phyloP scores from a whole-genome alignment of 2,888 invertebrate species.

The Aporophyla lueneburgensis region DNA sequence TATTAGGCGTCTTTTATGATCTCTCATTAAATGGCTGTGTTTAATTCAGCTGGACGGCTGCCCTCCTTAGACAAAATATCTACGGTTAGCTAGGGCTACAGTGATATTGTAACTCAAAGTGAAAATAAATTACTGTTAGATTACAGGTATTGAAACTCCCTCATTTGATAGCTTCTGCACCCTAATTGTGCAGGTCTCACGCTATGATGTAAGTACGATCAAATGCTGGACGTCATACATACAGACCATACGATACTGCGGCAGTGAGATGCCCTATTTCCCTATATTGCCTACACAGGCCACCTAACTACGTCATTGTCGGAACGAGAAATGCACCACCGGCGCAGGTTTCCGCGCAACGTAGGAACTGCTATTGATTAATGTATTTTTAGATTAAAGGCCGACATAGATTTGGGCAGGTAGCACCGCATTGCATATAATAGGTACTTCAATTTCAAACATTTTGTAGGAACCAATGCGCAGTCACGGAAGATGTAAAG shows the following conservation, averaged over 20 bases:
- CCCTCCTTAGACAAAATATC: too few species aligned
- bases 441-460: not conserved
- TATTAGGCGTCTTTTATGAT: too few species aligned
- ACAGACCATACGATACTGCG: not conserved
- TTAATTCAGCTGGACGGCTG: too few species aligned
- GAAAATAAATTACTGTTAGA: too few species aligned
- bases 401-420: not conserved
- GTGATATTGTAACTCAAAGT: too few species aligned
- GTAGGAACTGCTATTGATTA: constrained; percentile 6
- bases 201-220: too few species aligned
- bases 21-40: too few species aligned
- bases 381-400: not conserved
- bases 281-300: not conserved
- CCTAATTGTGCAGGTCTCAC: too few species aligned
- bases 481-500: not conserved
- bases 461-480: not conserved
- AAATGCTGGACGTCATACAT: too few species aligned
- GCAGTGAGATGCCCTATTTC: not conserved
- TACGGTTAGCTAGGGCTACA: too few species aligned
- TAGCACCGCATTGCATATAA: not conserved
- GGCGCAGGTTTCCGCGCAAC: constrained; percentile 13
- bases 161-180: not conserved
- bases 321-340: constrained; percentile 2
- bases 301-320: not conserved
- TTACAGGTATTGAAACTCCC: too few species aligned